Base-by-base conservation (phyloP, 2,797 vertebrate species). In the Sebastes diploproa region DNA sequence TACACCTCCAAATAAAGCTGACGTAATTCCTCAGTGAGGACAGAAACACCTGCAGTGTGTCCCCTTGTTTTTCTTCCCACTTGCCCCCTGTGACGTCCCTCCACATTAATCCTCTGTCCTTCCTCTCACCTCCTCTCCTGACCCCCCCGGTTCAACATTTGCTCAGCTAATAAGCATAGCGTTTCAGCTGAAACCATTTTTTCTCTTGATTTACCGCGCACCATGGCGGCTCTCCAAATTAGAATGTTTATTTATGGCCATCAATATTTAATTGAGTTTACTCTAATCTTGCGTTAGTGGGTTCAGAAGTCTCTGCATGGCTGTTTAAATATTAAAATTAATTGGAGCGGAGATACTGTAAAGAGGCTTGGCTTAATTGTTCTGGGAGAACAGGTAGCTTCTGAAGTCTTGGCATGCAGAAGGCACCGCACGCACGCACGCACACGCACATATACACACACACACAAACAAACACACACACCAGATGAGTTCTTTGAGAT, bases 291-390 rank as follows among this genome's bases (percentile, higher is more conserved):
- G 84, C 86, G 81, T 94, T 92, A 87, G 90, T 78, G 88, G 88
- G 90, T 92, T 93, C 91, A 94, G 90, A 92, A 94, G 90, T 94
- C 93, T 92, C 92, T 79, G 88, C 85, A 82, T 91, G 91, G 91
- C 93, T 94, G 89, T 95, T 95, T 94, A 95, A 96, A 95, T 96
- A 95, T 95, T 95, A 93, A 95, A 95, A 95, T 95, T 91, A 95
- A 96, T 95, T 94, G 93, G 90, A 91, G 75, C 59, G 65, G 82
- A 93, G 92, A 95, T 95, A 94, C 94, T 89, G 92, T 93, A 94
- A 95, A 93, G 91, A 92, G 88, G 90, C 90, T 91, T 80, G 92
- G 73, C 88, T 93, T 94, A 93, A 95, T 95, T 95, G 93, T 91
- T 93, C 86, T 88, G 90, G 87, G 91, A 92, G 88, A 91, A 91